Evolutionary conservation across 2,888 invertebrate genomes (phyloP), one percentile per base, ranked within the genome.

Genomic region (Tachina lurida): DNA sequence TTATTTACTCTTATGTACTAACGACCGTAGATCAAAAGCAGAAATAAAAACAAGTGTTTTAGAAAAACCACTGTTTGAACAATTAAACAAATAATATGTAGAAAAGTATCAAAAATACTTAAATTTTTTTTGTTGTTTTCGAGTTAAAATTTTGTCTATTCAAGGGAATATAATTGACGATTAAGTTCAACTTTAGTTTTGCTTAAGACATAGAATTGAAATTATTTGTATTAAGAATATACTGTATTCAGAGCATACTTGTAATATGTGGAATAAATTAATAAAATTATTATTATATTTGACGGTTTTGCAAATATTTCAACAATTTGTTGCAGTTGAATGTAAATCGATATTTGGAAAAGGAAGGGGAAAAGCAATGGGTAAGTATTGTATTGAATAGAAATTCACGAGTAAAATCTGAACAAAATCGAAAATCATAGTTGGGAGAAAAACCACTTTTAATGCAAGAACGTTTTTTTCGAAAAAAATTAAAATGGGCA

Each of bases 1-100:
- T 31, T 67, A 22, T 22, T 31, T 31, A n/a, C 22, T 47, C 31
- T 17, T 65, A 31, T 22, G 3, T 52, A 17, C 47, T 17, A 47
- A 31, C 22, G 9, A 41, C 12, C 41, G 41, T 22, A 10, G 9
- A 10, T 22, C 0, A 1, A 45, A 13, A 45, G 31, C 5, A 31
- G 7, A 54, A 43, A 7, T 15, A 9, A 58, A 17, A 54, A 47
- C 77, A 78, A 31, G 60, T 78, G 68, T 78, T 78, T 78, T 78
- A 22, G 41, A n/a, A 52, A 43, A 70, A 19, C 47, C n/a, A 22
- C 39, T 76, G 19, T 31, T 52, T 31, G 39, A 75, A 63, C 43
- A 74, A 47, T 17, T 47, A 63, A 63, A 22, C 22, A 77, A 77
- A 68, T 45, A 77, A 43, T 17, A 12, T 68, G 39, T 49, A 31